These are phyloP conservation scores for Drosophila greeni DNA, from an alignment of 2,888 invertebrate genomes.

Conservation along the genomic window DNA sequence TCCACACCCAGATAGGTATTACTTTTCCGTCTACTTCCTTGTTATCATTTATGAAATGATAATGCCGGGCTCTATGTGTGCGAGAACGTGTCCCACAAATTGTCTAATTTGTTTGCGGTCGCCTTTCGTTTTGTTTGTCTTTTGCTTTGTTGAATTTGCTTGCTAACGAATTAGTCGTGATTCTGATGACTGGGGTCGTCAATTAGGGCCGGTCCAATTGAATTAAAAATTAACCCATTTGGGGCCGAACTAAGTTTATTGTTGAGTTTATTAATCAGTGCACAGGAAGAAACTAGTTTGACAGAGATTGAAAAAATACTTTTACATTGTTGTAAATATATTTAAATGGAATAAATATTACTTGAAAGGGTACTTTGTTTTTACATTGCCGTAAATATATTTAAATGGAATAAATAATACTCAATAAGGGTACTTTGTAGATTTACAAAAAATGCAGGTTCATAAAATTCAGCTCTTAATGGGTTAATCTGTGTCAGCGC, in stretches of 20 bases:
- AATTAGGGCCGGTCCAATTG: conserved; percentile 53
- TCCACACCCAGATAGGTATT: not conserved
- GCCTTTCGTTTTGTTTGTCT: conserved; percentile 50
- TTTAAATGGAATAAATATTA: not conserved
- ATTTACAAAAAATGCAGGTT: not conserved
- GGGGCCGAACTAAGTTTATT: conserved; percentile 3
- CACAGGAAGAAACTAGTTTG: conserved; percentile 3
- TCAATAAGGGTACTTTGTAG: not conserved
- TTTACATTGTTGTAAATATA: not conserved
- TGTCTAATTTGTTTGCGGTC: conserved; percentile 45
- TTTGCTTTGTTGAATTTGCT: conserved; percentile 49
- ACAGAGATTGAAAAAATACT: not conserved
- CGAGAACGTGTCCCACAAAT: conserved; percentile 34
- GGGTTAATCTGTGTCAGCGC: conserved; percentile 33
- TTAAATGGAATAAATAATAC: not conserved
- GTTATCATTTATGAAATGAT: conserved; percentile 34
- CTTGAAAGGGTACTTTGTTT: too few relatives aligned
- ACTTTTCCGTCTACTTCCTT: not conserved
- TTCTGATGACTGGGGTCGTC: conserved; percentile 38
- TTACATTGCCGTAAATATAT: not conserved
- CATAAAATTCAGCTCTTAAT: not conserved
- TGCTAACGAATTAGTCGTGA: conserved; percentile 61
- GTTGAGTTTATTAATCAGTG: conserved; percentile 8
- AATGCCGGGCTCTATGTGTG: conserved; percentile 33
- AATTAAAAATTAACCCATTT: conserved; percentile 51